These are phyloP conservation scores for Uria lomvia DNA, from an alignment of 2,113 vertebrate genomes.

Conservation along the genomic window DNA sequence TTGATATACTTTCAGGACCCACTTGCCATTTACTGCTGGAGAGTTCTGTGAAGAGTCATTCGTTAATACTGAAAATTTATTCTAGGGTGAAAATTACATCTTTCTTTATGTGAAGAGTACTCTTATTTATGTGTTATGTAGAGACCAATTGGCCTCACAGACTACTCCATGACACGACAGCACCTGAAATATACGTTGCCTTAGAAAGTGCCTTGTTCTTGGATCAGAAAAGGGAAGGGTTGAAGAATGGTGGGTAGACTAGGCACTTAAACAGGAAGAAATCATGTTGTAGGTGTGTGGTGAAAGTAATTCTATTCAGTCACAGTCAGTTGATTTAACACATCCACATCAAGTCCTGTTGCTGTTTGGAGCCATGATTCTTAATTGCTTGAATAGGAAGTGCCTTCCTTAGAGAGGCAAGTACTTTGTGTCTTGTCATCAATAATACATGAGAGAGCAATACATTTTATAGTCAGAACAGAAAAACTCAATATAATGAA, in stretches of 20 bases:
- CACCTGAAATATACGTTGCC: fast-evolving
- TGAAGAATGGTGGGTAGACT: not conserved
- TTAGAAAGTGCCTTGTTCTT: not conserved
- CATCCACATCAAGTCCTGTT: not conserved
- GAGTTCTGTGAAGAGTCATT: not conserved
- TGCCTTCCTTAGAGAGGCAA: not conserved
- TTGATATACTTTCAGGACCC: not conserved
- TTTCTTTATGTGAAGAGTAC: not conserved
- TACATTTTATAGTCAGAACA: not conserved
- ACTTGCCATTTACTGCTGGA: not conserved
- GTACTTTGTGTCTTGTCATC: not conserved
- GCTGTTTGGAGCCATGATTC: not conserved
- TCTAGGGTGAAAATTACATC: not conserved
- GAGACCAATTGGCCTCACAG: not conserved
- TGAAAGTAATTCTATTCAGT: not conserved
- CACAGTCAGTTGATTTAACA: not conserved
- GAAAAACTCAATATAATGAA: not conserved
- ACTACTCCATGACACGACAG: not conserved
- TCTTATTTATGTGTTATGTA: not conserved
- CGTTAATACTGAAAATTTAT: not conserved
- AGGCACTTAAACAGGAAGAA: not conserved
- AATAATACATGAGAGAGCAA: not conserved
- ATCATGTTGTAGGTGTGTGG: not conserved
- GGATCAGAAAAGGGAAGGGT: not conserved
- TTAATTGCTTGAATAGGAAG: not conserved